A percentile compares a stretch with the other conserved stretches of the same genome.
Evolutionary conservation across 2,113 vertebrate species (phyloP).

Genomic region (Sphaerodactylus townsendi): DNA sequence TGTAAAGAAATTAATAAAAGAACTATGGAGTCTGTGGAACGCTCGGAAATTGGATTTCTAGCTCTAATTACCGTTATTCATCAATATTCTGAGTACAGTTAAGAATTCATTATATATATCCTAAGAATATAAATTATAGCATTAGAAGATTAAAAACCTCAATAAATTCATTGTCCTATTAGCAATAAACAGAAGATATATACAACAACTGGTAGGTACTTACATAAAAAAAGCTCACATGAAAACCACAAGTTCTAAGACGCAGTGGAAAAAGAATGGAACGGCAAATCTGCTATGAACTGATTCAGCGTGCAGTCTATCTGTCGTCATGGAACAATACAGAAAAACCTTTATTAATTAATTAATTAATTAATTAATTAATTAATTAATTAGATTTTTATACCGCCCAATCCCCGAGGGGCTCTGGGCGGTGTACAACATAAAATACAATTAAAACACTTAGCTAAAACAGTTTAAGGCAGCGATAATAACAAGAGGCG

Average conservation of each 20-base stretch:
- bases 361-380: too few relatives aligned
- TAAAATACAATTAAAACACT: too few relatives aligned
- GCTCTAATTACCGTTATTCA: not conserved
- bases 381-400: too few relatives aligned
- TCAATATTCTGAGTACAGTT: slow-evolving; percentile 19
- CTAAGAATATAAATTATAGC: slow-evolving; percentile 42
- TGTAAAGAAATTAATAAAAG: not conserved
- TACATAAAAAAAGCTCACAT: slow-evolving; percentile 53
- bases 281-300: slow-evolving; percentile 26
- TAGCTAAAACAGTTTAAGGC: too few relatives aligned
- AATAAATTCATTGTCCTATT: slow-evolving; percentile 40
- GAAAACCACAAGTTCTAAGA: slow-evolving; percentile 50
- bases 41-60: not conserved
- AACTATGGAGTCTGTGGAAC: not conserved
- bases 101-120: slow-evolving; percentile 1
- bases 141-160: not conserved
- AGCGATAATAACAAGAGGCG: too few relatives aligned
- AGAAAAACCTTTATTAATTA: slow-evolving; percentile 38
- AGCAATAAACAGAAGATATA: slow-evolving; percentile 38
- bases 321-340: slow-evolving; percentile 41
- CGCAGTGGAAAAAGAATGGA: not conserved
- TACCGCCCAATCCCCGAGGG: too few relatives aligned
- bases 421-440: too few relatives aligned
- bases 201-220: slow-evolving; percentile 47
- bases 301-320: slow-evolving; percentile 40